Evolutionary conservation across 2,797 vertebrate genomes (phyloP), one percentile per base, ranked within the genome.

Genomic region (Halcyon badia): DNA sequence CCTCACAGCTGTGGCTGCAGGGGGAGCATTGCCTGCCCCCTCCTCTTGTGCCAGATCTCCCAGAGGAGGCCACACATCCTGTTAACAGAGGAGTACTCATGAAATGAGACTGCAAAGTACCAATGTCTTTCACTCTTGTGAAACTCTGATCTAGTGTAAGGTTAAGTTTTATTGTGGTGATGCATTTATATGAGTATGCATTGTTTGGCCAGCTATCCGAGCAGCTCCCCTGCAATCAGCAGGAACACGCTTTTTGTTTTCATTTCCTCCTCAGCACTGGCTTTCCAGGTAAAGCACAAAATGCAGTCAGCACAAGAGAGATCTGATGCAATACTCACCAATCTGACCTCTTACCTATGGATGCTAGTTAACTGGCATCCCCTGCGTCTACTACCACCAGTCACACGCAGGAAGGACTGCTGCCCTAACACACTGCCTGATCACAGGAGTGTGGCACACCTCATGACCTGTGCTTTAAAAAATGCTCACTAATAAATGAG

Each of bases 371-470:
- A 60, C 17, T 9, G 48, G 15, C 31, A 73, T 25, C 1, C 2
- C 25, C 56, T 1, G 3, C 14, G 30, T 52, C 57, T 87, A 35
- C 35, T 51, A 73, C 61, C 16, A 57, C 10, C 5, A 2, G 31
- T 46, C 18, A 77, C 5, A 49, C 1, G 4, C 3, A 1, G 11
- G 11, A 21, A 79, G 41, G 18, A 57, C 6, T 1, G 2, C 54
- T 88, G 62, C n/a, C 11, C 8, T 5, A 1, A 52, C 28, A 39
- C 0, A 6, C 14, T 2, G 4, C 41, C 14, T 2, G 10, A 57
- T 20, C 15, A 30, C 0, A 0, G 11, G 3, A 72, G 9, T 2
- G 0, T 21, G 18, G 44, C n/a, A 57, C 11, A n/a, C 15, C 11
- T 56, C 1, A 3, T 31, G 26, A 54, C 2, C 17, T 7, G 8